Base-by-base conservation (phyloP, 1,140 invertebrate genomes). In the Adoxophyes honmai region DNA sequence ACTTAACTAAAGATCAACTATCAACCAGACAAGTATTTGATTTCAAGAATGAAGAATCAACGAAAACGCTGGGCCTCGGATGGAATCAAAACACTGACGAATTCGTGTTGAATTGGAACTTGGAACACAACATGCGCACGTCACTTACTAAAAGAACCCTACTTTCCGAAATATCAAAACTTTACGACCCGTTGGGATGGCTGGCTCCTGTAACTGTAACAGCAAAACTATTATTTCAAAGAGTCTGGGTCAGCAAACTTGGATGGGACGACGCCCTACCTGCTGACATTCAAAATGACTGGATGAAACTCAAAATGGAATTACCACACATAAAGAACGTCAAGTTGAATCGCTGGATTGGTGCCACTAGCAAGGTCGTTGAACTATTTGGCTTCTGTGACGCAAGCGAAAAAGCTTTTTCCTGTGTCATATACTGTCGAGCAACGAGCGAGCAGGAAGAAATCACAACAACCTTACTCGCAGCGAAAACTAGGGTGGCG, bases 401-500 rank as follows among this genome's bases (percentile, higher is more conserved):
- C 35, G 52, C 61, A 11, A 55, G 52, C 6, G 28, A 14, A n/a
- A 18, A 59, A 52, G 61, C 61, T 4, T 63, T 52, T 35, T 44
- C 71, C 7, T 75, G 70, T 55, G 36, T 70, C 3, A 14, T 64
- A 11, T 62, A 60, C 48, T 66, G 2, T 28, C 21, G 21, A 2
- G 21, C 6, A 2, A 28, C 66, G 4, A 64, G 75, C 44, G 37
- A 55, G 1, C 38, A 48, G 16, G 57, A 57, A 10, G 37, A 68
- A 13, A 28, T 18, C 4, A 55, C 34, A 48, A 2, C 21, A 37
- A 10, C 38, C 15, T 34, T 84, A 16, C 8, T 87, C 0, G 62
- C 60, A 34, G 62, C 66, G 1, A 90, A 90, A 66, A 62, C 73
- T 13, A 64, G 78, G 54, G 80, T 90, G 1, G 75, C 85, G 48